Evolutionary conservation across 2,113 vertebrate genomes (phyloP).

Genomic region (Choloepus hoffmanni): DNA sequence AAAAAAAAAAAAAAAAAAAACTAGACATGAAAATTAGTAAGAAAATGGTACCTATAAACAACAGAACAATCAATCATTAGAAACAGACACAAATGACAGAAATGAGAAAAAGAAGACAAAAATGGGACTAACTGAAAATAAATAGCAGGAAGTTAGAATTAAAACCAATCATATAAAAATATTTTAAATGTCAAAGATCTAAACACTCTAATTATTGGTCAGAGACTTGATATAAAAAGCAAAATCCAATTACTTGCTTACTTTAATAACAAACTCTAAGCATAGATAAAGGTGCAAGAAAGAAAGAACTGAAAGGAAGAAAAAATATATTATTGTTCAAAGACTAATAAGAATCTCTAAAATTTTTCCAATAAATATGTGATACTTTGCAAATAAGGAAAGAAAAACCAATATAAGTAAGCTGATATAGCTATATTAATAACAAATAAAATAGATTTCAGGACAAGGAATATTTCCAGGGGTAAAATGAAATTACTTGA

Average conservation of each 20-base stretch:
- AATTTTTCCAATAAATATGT: no score
- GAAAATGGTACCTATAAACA: no score
- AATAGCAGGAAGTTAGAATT: not conserved
- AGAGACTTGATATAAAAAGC: not conserved
- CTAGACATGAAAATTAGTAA: no score
- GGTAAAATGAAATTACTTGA: not conserved
- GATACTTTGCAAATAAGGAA: no score
- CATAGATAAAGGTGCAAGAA: not conserved
- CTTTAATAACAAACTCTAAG: not conserved
- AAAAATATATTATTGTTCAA: not conserved
- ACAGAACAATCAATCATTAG: no score
- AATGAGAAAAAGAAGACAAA: not conserved
- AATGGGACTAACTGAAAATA: not conserved
- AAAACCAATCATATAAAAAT: not conserved
- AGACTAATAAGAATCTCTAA: no score
- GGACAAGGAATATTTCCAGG: no score
- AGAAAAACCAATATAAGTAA: not conserved
- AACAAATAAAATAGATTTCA: no score
- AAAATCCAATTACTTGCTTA: not conserved
- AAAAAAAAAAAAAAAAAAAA: no score
- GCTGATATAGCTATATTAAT: not conserved
- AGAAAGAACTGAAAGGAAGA: not conserved
- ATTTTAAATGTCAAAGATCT: not conserved
- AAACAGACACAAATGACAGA: not conserved
- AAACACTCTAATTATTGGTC: not conserved